Percentiles rank a stretch among this genome's conserved stretches.
These are phyloP conservation scores for Archaeoteleia sp. DNA, from an alignment of 2,888 invertebrate genomes.

Conservation along the genomic window DNA sequence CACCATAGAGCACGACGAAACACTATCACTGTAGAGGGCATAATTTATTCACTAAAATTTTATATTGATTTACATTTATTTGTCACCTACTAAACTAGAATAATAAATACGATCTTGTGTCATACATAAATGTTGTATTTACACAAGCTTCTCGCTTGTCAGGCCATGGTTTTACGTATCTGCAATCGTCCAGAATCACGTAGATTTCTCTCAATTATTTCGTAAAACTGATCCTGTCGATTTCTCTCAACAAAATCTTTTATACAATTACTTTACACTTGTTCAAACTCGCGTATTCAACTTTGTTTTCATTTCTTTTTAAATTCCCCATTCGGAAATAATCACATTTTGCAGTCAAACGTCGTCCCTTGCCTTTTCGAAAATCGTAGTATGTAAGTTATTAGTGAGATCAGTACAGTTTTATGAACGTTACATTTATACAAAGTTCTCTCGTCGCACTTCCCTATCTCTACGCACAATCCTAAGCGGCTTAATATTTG, in stretches of 20 bases:
- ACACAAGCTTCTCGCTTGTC: conserved; percentile 68
- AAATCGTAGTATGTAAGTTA: conserved; percentile 56
- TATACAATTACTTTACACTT: conserved; percentile 68
- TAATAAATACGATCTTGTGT: conserved; percentile 72
- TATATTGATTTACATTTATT: conserved; percentile 65
- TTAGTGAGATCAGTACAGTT: conserved; percentile 72
- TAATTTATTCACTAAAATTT: conserved; percentile 51
- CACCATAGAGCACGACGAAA: too few species aligned
- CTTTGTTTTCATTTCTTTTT: too few species aligned
- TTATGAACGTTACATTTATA: conserved; percentile 72
- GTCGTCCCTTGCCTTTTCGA: conserved; percentile 62
- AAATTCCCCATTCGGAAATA: conserved; percentile 60
- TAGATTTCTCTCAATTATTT: conserved; percentile 24
- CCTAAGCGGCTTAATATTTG: conserved; percentile 72
- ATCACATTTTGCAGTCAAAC: conserved; percentile 65
- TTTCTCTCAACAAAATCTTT: conserved; percentile 57
- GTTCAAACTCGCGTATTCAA: conserved; percentile 54
- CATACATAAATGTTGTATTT: conserved; percentile 71
- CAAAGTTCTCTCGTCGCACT: conserved; percentile 68
- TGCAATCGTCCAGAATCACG: conserved; percentile 54
- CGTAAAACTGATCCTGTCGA: conserved; percentile 37
- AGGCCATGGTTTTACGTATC: conserved; percentile 71
- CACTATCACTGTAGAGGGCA: conserved; percentile 27
- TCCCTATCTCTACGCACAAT: conserved; percentile 66
- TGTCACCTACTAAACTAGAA: conserved; percentile 69